These are phyloP conservation scores for Philereme vetulata DNA, from an alignment of 2,888 invertebrate species.

Conservation along the genomic window DNA sequence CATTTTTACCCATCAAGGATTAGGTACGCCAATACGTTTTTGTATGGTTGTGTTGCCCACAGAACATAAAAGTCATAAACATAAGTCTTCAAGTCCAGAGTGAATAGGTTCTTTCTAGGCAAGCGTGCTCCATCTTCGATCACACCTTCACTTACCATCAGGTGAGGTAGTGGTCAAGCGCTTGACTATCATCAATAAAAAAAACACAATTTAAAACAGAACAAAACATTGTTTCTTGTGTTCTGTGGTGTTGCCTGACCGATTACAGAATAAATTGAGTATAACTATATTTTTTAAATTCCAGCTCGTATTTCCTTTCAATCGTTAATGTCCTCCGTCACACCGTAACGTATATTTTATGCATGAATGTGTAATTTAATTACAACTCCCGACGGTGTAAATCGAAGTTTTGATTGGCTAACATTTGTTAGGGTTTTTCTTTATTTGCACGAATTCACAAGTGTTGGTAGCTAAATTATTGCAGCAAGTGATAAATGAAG, in stretches of 20 bases:
- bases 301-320: slow-evolving; percentile 6
- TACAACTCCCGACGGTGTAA: slow-evolving; percentile 50
- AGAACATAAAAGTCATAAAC: too few relatives aligned
- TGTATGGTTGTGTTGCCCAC: too few relatives aligned
- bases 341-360: slow-evolving; percentile 58
- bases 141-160: too few relatives aligned
- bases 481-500: neutral
- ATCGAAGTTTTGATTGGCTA: slow-evolving; percentile 49
- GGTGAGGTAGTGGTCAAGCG: too few relatives aligned
- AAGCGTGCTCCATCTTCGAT: too few relatives aligned
- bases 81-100: too few relatives aligned
- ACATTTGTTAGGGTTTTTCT: slow-evolving; percentile 42
- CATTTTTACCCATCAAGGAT: too few relatives aligned
- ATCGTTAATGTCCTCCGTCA: slow-evolving; percentile 23
- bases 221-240: too few relatives aligned
- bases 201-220: too few relatives aligned
- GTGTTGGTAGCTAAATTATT: slow-evolving; percentile 17
- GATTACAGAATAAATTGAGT: neutral
- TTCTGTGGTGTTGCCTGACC: neutral
- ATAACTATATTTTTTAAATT: slow-evolving; percentile 1
- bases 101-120: too few relatives aligned
- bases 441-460: slow-evolving; percentile 7
- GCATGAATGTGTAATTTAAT: slow-evolving; percentile 68
- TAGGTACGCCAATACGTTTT: too few relatives aligned
- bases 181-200: too few relatives aligned